These are phyloP conservation scores for Heliopora coerulea DNA, from an alignment of 92 coral and sea anemone species.

Conservation along the genomic window DNA sequence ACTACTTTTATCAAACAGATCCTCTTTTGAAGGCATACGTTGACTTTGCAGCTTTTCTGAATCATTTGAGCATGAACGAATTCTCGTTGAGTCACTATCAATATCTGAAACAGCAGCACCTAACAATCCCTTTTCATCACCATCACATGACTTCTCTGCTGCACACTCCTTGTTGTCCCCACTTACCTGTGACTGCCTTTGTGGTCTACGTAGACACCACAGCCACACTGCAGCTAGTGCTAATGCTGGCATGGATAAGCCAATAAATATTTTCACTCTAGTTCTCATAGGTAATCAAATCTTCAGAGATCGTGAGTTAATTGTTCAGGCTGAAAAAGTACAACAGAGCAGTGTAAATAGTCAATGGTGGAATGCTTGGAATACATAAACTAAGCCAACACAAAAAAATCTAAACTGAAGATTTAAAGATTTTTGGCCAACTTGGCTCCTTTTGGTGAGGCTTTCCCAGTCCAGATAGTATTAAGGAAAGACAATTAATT, in stretches of 20 bases:
- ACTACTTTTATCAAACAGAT: slow-evolving; percentile 5
- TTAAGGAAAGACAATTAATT: no score
- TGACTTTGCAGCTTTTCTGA: neutral
- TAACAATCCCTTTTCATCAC: neutral
- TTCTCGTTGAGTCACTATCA: neutral
- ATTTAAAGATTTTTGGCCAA: no score
- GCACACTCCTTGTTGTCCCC: neutral
- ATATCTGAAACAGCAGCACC: neutral
- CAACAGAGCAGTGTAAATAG: neutral
- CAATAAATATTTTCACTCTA: slow-evolving; percentile 20
- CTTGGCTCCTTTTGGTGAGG: no score
- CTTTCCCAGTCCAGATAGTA: no score
- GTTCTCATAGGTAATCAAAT: slow-evolving; percentile 15
- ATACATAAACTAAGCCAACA: no score
- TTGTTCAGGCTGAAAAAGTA: neutral
- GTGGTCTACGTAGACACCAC: slow-evolving; percentile 15
- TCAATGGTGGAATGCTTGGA: no score
- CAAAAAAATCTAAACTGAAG: no score
- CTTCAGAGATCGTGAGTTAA: neutral
- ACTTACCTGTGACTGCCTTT: neutral
- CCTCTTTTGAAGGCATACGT: no score
- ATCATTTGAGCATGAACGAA: neutral
- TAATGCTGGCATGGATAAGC: slow-evolving; percentile 27
- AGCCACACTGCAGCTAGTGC: slow-evolving; percentile 30
- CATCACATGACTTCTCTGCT: neutral